Evolutionary conservation across 1,140 invertebrate genomes (phyloP).

Genomic region (Colletes latitarsis): DNA sequence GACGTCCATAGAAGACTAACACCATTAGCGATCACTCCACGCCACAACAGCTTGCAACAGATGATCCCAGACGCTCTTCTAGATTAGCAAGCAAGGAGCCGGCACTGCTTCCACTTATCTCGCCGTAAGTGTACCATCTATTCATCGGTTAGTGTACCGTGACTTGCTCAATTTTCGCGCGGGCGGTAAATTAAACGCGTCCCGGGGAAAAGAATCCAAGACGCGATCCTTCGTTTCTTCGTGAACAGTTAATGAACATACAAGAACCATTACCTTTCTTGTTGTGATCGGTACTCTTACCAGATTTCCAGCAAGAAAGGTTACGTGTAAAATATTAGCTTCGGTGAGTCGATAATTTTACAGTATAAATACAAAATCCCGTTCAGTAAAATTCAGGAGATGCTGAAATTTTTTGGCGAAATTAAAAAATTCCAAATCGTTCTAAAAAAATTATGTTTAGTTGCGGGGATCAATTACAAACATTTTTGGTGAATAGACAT

Average conservation of each 20-base stretch:
- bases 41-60: constrained; percentile 71
- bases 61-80: constrained; percentile 70
- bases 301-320: constrained; percentile 8
- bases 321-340: no score
- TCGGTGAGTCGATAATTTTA: no score
- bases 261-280: constrained; percentile 37
- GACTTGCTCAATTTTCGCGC: constrained; percentile 62
- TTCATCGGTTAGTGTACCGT: constrained; percentile 60
- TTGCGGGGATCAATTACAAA: no score
- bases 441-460: no score
- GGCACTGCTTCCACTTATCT: constrained; percentile 68
- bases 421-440: no score
- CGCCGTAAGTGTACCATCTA: constrained; percentile 69
- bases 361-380: no score
- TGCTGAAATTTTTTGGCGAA: no score
- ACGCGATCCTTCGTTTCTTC: constrained; percentile 50
- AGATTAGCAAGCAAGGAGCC: constrained; percentile 73
- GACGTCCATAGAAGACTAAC: constrained; percentile 49
- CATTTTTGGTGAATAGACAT: no score
- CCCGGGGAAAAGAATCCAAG: constrained; percentile 50
- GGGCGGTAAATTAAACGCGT: constrained; percentile 60
- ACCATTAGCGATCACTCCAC: constrained; percentile 74
- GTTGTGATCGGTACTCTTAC: not conserved
- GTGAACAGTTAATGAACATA: constrained; percentile 52
- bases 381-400: no score